Evolutionary conservation across 2,888 invertebrate species (phyloP), one percentile per base, ranked within the genome.

Genomic region (Drosophila kuntzei): DNA sequence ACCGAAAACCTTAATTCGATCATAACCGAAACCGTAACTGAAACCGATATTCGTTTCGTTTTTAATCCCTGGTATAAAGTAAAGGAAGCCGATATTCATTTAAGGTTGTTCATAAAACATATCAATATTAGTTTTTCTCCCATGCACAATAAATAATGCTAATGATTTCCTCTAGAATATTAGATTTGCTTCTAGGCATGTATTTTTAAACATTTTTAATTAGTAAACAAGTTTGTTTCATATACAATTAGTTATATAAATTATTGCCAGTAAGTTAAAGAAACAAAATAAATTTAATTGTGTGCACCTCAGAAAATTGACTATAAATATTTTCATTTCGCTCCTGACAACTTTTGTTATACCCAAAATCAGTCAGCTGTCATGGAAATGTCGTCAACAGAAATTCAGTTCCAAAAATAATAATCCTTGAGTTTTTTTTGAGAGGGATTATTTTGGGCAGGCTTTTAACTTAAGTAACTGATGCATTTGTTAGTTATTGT

Each of bases 341-440:
- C 14, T 44, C 44, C 36, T 29, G 27, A n/a, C 16, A 44, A 44
- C 22, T 25, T 46, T 34, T 25, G 22, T 39, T 37, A 47, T 47
- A 46, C 34, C 27, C 39, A 41, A 29, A 14, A 55, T 6, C 46
- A 20, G 43, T 36, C 12, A 47, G 53, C 43, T 44, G 27, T 18
- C 41, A 43, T 76, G 54, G 41, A 67, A 49, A 57, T 57, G 47
- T 57, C 58, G 41, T 44, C 51, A 57, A 49, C 75, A 62, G 58
- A 20, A 36, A 46, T 59, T 39, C 14, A 57, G 22, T 60, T 18
- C 9, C n/a, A n/a, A n/a, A 34, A 39, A 43, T 64, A 62, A 22
- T 50, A 44, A 27, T 60, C 12, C 37, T 39, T 14, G 12, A 3
- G 11, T 36, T 14, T 27, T 16, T 29, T 39, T 37, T 16, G 57